Base-by-base conservation (phyloP, 2,888 invertebrate species). In the Drosophila nr. fundita region DNA sequence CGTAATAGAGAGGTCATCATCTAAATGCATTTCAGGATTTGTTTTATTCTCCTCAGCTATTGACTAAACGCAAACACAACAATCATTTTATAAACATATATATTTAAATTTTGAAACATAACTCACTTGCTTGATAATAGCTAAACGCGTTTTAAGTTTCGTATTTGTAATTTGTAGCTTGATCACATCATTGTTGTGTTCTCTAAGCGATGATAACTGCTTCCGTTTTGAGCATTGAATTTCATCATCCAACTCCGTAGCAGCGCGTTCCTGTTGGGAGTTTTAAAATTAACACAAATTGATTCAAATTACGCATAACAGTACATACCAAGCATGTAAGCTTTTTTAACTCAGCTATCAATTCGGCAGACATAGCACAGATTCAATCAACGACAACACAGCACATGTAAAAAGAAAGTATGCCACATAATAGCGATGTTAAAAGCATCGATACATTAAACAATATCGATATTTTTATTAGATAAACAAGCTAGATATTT, bases 71-170 rank as follows among this genome's bases (percentile, higher is more conserved):
- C 80, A 45, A 29, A 50, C 30, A 45, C 4, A 27, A 34, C 27
- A 45, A 50, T n/a, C 24, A 42, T 10, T 50, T 3, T 7, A 59
- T 15, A 30, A 24, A 32, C 11, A 0, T 49, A 34, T 6, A 21
- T 24, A 18, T 6, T 38, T 18, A n/a, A 82, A 90, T 90, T 15
- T 11, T 45, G 7, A 24, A 24, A 15, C 15, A 34, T 24, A 18
- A 71, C 94, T 93, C 87, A 97, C 97, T 93, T 95, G 95, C 90
- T 96, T 95, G 45, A 99, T 94, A 83, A 98, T 95, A 27, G 95
- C 94, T 38, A 98, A 93, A 38, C 98, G 96, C 93, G 97, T 97
- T 91, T 96, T 97, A 1, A 99, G 93, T 93, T 98, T 98, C 24
- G 95, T 95, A 92, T 98, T 98, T 92, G 98, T 97, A 27, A 94